phyloP scores from a whole-genome alignment of 2,888 invertebrate species.

The Dorcus parallelipipedus region DNA sequence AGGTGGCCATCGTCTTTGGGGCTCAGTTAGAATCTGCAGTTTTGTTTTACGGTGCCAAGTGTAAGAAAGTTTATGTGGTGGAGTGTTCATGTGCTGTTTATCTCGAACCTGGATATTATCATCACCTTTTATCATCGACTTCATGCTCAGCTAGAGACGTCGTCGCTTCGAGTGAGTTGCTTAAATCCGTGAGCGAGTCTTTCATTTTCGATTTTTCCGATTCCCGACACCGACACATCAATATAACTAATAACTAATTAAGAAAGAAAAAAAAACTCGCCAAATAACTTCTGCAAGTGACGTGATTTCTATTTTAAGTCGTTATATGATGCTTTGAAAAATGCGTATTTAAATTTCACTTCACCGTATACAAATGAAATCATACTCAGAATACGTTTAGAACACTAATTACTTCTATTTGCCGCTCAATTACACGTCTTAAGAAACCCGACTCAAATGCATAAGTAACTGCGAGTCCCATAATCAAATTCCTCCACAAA shows the following conservation, averaged over 20 bases:
- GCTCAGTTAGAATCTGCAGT: conserved; percentile 21
- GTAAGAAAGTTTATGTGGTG: conserved; percentile 2
- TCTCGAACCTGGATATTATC: neutral
- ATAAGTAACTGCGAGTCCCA: too few relatives aligned
- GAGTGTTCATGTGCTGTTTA: neutral
- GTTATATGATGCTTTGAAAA: neutral
- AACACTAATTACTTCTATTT: too few relatives aligned
- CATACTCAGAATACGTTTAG: too few relatives aligned
- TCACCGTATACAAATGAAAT: neutral
- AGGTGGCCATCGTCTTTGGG: conserved; percentile 28
- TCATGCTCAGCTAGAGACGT: neutral
- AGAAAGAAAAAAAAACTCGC: neutral
- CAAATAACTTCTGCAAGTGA: neutral
- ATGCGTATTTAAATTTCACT: neutral
- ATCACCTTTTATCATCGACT: neutral
- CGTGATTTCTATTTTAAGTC: conserved; percentile 1
- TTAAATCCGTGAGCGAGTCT: neutral
- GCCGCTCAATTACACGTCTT: too few relatives aligned
- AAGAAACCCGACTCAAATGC: too few relatives aligned
- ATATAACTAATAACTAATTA: neutral
- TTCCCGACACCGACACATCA: too few relatives aligned
- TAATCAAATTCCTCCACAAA: too few relatives aligned
- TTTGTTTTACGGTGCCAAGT: conserved; percentile 18
- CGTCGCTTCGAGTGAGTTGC: neutral
- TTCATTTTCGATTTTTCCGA: too few relatives aligned